Conservation (phyloP, 2,797 vertebrate genomes). For the Xenopus petersii region DNA sequence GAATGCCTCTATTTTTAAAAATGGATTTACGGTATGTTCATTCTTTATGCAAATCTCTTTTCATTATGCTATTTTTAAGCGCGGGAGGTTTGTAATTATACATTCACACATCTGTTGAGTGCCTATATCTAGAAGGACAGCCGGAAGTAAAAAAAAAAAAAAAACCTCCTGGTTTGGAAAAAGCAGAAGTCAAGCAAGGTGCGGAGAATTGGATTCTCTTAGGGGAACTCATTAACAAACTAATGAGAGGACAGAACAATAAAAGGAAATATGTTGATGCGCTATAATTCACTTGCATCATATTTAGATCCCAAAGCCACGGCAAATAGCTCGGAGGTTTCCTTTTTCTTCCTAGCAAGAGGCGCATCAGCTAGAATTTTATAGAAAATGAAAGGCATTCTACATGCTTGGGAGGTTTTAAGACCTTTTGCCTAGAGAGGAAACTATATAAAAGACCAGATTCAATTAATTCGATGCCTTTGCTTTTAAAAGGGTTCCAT, state of each 20-base stretch:
- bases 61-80: too few species aligned
- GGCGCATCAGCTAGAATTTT: conserved; percentile 39
- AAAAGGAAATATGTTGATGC: conserved; percentile 17
- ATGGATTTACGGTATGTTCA: too few species aligned
- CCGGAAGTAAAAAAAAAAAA: too few species aligned
- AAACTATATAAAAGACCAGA: conserved; percentile 48
- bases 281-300: conserved; percentile 37
- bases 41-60: too few species aligned
- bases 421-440: conserved; percentile 47
- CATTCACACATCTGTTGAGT: too few species aligned
- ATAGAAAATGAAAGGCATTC: conserved; percentile 46
- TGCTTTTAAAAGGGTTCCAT: conserved; percentile 25
- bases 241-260: conserved; percentile 10
- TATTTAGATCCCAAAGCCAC: conserved; percentile 24
- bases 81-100: too few species aligned
- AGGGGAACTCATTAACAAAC: conserved; percentile 12
- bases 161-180: too few species aligned
- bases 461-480: conserved; percentile 47
- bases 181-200: neutral
- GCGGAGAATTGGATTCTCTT: neutral
- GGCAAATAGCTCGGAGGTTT: conserved; percentile 35
- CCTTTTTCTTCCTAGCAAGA: conserved; percentile 23
- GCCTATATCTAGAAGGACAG: too few species aligned
- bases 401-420: conserved; percentile 48
- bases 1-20: too few species aligned